Evolutionary conservation across 35 echinoderm and acorn worm genomes (phyloP), one percentile per base, ranked within the genome.

Genomic region (Diadema setosum): DNA sequence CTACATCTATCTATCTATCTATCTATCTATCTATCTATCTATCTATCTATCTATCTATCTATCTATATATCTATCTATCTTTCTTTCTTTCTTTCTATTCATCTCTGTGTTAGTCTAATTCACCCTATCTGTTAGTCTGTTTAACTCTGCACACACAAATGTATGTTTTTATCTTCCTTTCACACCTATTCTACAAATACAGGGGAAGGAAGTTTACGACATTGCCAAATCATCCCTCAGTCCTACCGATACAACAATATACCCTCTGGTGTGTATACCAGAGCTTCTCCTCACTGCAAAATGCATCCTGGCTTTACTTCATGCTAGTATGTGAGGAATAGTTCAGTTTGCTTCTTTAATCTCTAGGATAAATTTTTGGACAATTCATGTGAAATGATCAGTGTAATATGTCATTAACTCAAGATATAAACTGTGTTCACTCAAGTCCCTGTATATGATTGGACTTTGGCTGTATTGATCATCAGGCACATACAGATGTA

Each of bases 231-330:
- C 64, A 17, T 42, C 39, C 9, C 84, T 92, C 26, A 64, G 37
- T 61, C 52, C 39, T 18, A 75, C 86, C 20, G 84, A 92, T 18
- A 43, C 50, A 14, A 41, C 69, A 6, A 63, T 92, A 5, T 92
- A 92, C 57, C 84, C 83, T 33, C 33, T 92, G 55, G 84, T 92
- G 6, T 48, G 45, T 50, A 21, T 70, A 18, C 84, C 90, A 37
- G 83, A 87, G 60, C 75, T 87, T 59, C 74, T 92, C 16, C 45
- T 92, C 7, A 45, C 86, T 21, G 83, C 82, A 43, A 42, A 29
- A 24, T 82, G 76, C 37, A 69, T 90, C 12, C 26, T 90, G 39
- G n/a, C n/a, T n/a, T n/a, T n/a, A n/a, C n/a, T n/a, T n/a, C n/a
- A n/a, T n/a, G n/a, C n/a, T n/a, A n/a, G n/a, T n/a, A n/a, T n/a